Evolutionary conservation across 2,888 invertebrate genomes (phyloP).

Genomic region (Plutella xylostella): DNA sequence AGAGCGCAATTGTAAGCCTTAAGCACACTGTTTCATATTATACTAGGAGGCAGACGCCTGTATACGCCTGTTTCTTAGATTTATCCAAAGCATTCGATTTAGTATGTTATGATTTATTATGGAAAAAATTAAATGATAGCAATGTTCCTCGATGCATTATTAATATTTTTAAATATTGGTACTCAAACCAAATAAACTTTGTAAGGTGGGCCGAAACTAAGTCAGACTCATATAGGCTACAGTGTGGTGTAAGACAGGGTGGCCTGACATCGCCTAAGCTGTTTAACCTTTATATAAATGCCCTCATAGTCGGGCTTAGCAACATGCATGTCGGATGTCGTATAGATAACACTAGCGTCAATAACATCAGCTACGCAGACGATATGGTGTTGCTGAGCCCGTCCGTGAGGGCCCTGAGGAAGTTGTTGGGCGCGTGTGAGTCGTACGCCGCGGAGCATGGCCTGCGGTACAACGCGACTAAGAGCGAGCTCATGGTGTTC

Average conservation of each 20-base stretch:
- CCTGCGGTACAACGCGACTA: neutral
- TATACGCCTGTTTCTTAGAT: conserved; percentile 3
- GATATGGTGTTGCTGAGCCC: conserved; percentile 8
- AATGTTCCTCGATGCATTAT: conserved; percentile 7
- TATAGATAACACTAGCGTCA: conserved; percentile 3
- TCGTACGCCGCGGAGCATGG: neutral
- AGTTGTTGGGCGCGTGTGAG: conserved; percentile 3
- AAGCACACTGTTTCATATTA: conserved; percentile 6
- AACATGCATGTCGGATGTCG: conserved; percentile 4
- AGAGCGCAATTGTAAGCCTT: neutral
- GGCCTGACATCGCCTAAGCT: conserved; percentile 7
- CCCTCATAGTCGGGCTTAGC: conserved; percentile 7
- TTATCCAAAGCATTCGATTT: conserved; percentile 6
- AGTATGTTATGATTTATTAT: conserved; percentile 3
- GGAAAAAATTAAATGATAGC: conserved; percentile 12
- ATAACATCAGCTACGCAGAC: conserved; percentile 10
- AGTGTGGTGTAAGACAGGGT: conserved; percentile 13
- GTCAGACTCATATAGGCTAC: conserved; percentile 5
- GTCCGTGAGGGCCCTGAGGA: conserved; percentile 1
- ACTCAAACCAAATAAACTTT: conserved; percentile 15
- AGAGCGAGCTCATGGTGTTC: conserved; percentile 8
- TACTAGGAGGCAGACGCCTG: neutral
- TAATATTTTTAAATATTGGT: conserved; percentile 17
- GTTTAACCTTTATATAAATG: conserved; percentile 7
- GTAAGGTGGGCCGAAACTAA: conserved; percentile 15